These are phyloP conservation scores for Botrylloides violaceus DNA, from an alignment of 23 tunicate genomes.

Conservation along the genomic window DNA sequence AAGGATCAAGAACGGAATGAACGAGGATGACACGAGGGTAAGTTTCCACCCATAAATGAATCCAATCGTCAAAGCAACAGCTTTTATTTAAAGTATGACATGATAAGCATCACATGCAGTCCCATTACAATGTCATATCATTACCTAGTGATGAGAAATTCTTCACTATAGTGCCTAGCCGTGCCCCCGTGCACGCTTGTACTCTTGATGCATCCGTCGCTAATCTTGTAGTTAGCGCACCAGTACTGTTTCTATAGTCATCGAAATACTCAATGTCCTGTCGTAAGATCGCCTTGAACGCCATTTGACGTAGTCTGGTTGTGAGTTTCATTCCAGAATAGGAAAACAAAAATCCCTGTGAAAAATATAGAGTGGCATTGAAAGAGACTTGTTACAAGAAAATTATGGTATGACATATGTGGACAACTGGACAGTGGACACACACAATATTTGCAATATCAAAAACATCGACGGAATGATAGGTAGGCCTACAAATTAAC, in stretches of 20 bases:
- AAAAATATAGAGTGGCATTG: not conserved
- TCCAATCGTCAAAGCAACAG: constrained; percentile 79
- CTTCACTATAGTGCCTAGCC: not conserved
- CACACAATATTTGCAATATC: too few species aligned
- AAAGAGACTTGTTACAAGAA: not conserved
- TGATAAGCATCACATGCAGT: too few species aligned
- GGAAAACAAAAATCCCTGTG: constrained; percentile 12
- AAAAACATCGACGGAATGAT: too few species aligned
- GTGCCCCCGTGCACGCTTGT: constrained; percentile 24
- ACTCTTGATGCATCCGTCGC: constrained; percentile 24
- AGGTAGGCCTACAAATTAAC: too few species aligned
- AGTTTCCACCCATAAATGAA: constrained; percentile 83
- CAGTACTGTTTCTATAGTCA: constrained; percentile 16
- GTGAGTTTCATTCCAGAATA: constrained; percentile 19
- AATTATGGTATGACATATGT: not conserved
- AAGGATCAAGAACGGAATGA: constrained; percentile 61
- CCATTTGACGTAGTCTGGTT: constrained; percentile 8
- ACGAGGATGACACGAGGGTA: constrained; percentile 65
- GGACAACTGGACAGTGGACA: too few species aligned
- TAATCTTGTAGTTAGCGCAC: constrained; percentile 4
- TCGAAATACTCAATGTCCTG: constrained; percentile 22
- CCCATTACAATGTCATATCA: not conserved
- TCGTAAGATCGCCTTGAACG: constrained; percentile 8
- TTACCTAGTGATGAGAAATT: constrained; percentile 16
- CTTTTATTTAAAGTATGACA: too few species aligned